Percentiles rank a stretch among this genome's conserved stretches.
Evolutionary conservation across 2,113 vertebrate species (phyloP).

Genomic region (Gopherus evgoodei): DNA sequence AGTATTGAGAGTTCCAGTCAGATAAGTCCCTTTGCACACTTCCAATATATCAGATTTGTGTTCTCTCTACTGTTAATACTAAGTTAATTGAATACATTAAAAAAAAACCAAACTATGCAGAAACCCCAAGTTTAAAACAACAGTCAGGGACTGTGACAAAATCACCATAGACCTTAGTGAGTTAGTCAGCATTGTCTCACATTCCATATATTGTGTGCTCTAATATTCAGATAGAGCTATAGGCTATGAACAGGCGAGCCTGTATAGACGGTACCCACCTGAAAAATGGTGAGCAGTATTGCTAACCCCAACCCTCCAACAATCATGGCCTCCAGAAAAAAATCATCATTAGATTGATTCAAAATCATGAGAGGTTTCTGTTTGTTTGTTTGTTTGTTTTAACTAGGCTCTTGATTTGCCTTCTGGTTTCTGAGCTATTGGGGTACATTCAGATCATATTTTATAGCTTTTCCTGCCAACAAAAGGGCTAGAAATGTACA

Average conservation of each 20-base stretch:
- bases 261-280: no score
- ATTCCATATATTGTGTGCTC: neutral
- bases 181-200: neutral
- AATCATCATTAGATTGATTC: neutral
- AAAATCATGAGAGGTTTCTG: no score
- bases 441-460: neutral
- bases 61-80: neutral
- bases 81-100: neutral
- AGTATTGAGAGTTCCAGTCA: slow-evolving; percentile 25
- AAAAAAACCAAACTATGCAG: neutral
- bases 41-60: neutral
- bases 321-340: neutral
- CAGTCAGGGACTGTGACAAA: neutral
- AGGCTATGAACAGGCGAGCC: neutral
- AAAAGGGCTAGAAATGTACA: neutral
- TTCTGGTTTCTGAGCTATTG: neutral
- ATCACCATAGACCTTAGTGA: neutral
- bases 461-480: neutral
- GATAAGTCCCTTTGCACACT: neutral
- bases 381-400: no score
- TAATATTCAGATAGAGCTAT: neutral
- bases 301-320: neutral
- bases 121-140: neutral
- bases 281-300: neutral
- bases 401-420: neutral